A percentile compares a stretch with the other conserved stretches of the same genome.
These are phyloP conservation scores for Nycticryphes semicollaris DNA, from an alignment of 2,113 vertebrate genomes.

Conservation along the genomic window DNA sequence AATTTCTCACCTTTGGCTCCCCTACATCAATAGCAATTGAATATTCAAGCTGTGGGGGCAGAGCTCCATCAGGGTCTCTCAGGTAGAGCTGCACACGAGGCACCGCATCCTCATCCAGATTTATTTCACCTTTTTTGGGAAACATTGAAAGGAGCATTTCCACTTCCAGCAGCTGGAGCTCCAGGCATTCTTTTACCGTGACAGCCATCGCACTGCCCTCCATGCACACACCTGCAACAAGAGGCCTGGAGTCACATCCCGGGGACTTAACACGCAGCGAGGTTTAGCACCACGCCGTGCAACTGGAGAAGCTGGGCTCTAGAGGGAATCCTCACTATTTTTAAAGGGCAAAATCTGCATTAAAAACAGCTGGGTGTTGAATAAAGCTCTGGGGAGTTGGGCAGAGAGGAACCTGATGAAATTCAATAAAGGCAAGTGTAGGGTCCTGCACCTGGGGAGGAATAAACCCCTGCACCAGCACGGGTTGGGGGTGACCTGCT, in stretches of 20 bases:
- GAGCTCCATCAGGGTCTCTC: constrained; percentile 1
- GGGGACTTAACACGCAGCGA: rapidly evolving
- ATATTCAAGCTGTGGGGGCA: constrained; percentile 71
- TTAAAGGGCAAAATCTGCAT: no score
- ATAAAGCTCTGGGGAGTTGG: no score
- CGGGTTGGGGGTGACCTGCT: no score
- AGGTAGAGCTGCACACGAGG: constrained; percentile 61
- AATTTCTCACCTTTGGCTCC: constrained; percentile 68
- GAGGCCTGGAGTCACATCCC: neutral
- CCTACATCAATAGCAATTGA: constrained; percentile 55
- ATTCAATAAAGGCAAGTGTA: no score
- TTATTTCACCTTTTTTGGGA: constrained; percentile 75
- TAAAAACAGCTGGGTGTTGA: no score
- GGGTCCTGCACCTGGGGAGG: no score
- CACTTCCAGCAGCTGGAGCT: constrained; percentile 78
- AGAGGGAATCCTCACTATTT: rapidly evolving
- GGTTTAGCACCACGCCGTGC: neutral
- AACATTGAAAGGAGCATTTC: constrained; percentile 82
- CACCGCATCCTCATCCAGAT: constrained; percentile 63
- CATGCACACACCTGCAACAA: neutral
- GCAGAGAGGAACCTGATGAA: no score
- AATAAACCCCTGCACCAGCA: no score
- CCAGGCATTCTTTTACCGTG: constrained; percentile 59
- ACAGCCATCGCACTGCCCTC: constrained; percentile 37
- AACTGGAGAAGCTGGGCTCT: rapidly evolving